Evolutionary conservation across 2,888 invertebrate species (phyloP).

Genomic region (Dicyrtoma fusca): DNA sequence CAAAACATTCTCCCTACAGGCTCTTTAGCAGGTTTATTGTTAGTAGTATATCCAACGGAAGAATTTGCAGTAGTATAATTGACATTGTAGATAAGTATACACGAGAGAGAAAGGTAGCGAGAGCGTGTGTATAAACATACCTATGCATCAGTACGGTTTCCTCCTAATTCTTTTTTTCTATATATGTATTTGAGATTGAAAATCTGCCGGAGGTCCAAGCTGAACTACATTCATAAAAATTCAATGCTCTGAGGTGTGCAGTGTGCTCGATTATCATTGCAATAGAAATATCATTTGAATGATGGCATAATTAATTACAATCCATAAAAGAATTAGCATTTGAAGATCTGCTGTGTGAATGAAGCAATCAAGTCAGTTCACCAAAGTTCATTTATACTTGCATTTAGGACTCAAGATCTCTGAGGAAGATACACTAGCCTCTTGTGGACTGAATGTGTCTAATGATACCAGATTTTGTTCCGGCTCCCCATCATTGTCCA

Average conservation of each 20-base stretch:
- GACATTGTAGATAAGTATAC: too few species aligned
- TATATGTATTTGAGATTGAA: not conserved
- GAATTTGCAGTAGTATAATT: too few species aligned
- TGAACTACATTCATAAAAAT: not conserved
- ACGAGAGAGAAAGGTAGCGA: too few species aligned
- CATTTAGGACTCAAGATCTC: not conserved
- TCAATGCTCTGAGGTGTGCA: not conserved
- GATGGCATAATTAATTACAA: conserved; percentile 31
- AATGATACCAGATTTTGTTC: too few species aligned
- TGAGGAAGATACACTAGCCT: too few species aligned
- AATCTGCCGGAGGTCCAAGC: too few species aligned
- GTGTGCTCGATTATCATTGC: too few species aligned
- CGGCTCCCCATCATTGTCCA: too few species aligned
- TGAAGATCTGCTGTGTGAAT: not conserved
- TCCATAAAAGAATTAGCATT: conserved; percentile 13
- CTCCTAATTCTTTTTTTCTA: not conserved
- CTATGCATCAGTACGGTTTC: too few species aligned
- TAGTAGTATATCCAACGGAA: too few species aligned
- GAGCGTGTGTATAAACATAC: too few species aligned
- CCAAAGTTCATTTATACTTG: not conserved
- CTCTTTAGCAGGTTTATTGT: not conserved
- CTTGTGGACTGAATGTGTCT: too few species aligned
- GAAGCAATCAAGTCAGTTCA: conserved; percentile 13
- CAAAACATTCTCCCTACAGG: not conserved
- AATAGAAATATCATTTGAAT: conserved; percentile 16